Percentiles rank a stretch among this genome's conserved stretches.
Conservation (phyloP, 2,113 vertebrate species). For the Pampusana beccarii region DNA sequence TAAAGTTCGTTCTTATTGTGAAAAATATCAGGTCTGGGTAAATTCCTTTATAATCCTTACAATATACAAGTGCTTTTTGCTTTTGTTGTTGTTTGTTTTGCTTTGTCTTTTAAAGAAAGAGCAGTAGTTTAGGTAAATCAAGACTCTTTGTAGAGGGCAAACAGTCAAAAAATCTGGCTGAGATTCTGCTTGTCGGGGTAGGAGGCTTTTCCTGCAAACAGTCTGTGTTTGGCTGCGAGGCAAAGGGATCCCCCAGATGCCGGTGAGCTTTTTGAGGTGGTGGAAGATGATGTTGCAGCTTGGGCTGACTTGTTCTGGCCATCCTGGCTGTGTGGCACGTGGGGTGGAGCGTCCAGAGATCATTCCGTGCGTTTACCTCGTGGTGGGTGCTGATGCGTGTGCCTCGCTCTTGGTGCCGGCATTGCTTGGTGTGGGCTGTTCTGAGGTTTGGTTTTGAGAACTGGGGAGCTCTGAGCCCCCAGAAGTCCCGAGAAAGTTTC, state of each 20-base stretch:
- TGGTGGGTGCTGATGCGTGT: fast-evolving
- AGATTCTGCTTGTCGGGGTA: not conserved
- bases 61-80: not conserved
- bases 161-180: not conserved
- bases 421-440: not conserved
- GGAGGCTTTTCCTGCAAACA: too few species aligned
- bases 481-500: not conserved
- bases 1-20: not conserved
- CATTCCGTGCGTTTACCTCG: not conserved
- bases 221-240: too few species aligned
- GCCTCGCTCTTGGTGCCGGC: not conserved
- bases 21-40: not conserved
- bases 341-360: not conserved
- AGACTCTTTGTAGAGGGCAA: not conserved
- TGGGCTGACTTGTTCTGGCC: not conserved
- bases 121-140: not conserved
- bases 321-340: not conserved
- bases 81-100: not conserved
- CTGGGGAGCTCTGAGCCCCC: too few species aligned
- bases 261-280: not conserved
- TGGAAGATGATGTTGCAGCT: not conserved
- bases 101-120: not conserved
- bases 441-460: not conserved
- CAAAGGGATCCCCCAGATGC: too few species aligned
- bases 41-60: not conserved